Conservation (phyloP, 2,888 invertebrate genomes). For the Cantharis nigra region DNA sequence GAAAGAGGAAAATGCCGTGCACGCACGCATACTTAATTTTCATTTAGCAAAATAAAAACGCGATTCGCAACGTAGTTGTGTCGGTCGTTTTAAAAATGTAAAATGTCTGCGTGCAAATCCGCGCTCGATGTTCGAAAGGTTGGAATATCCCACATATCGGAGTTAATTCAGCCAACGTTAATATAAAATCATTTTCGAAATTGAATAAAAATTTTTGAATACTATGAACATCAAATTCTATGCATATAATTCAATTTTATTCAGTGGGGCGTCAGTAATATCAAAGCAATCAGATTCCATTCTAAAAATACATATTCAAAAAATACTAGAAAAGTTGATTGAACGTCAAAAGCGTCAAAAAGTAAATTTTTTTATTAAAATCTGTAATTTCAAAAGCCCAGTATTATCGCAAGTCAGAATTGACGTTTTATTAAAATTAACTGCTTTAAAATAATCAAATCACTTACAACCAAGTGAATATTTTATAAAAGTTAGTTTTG, state of each 20-base stretch:
- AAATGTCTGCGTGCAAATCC: background rate
- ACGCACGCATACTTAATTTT: background rate
- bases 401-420: background rate
- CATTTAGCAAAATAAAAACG: background rate
- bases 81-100: background rate
- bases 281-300: conserved; percentile 17
- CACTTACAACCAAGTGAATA: background rate
- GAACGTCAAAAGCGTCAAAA: conserved; percentile 13
- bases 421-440: background rate
- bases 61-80: background rate
- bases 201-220: background rate
- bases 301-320: conserved; percentile 16
- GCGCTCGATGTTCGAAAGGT: background rate
- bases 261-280: conserved; percentile 7
- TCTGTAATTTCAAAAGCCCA: background rate
- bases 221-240: conserved; percentile 1
- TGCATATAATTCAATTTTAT: conserved; percentile 9
- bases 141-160: background rate
- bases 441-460: background rate
- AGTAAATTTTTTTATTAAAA: background rate
- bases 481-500: background rate
- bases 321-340: conserved; percentile 11
- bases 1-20: background rate
- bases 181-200: background rate
- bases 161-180: background rate